phyloP scores from a whole-genome alignment of 1,140 invertebrate genomes.

The Panonychus citri region DNA sequence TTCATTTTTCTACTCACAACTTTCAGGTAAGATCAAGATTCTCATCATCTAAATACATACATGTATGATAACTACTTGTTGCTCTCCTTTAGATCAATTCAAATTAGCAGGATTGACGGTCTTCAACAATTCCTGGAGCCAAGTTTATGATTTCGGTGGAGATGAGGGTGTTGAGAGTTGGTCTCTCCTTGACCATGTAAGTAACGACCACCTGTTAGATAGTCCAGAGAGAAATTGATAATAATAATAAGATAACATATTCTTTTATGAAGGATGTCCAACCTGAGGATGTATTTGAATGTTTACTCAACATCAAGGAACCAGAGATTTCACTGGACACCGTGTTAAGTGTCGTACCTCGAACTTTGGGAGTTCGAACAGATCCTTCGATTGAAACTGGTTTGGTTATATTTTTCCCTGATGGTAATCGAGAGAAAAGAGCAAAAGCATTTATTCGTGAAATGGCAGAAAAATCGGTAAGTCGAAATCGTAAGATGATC shows the following conservation, averaged over 20 bases:
- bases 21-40: constrained; percentile 25
- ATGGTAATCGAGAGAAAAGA: constrained; percentile 23
- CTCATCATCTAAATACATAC: no score
- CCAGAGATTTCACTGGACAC: constrained; percentile 10
- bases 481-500: no score
- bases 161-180: constrained; percentile 27
- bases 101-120: constrained; percentile 26
- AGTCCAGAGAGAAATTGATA: no score
- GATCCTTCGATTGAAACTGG: constrained; percentile 21
- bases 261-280: not conserved
- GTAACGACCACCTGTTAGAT: not conserved
- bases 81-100: constrained; percentile 25
- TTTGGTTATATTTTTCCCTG: constrained; percentile 27
- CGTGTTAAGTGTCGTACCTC: constrained; percentile 22
- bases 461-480: constrained; percentile 12
- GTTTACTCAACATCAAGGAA: not conserved
- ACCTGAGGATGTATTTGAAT: not conserved
- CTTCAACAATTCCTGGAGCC: constrained; percentile 34
- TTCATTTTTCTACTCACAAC: constrained; percentile 28
- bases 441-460: constrained; percentile 22
- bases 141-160: constrained; percentile 34
- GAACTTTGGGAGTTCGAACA: constrained; percentile 16
- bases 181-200: constrained; percentile 21
- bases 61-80: no score
- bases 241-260: no score